Percentiles rank a stretch among this genome's conserved stretches.
Evolutionary conservation across 2,113 vertebrate genomes (phyloP).

Genomic region (Myrmecophaga tridactyla): DNA sequence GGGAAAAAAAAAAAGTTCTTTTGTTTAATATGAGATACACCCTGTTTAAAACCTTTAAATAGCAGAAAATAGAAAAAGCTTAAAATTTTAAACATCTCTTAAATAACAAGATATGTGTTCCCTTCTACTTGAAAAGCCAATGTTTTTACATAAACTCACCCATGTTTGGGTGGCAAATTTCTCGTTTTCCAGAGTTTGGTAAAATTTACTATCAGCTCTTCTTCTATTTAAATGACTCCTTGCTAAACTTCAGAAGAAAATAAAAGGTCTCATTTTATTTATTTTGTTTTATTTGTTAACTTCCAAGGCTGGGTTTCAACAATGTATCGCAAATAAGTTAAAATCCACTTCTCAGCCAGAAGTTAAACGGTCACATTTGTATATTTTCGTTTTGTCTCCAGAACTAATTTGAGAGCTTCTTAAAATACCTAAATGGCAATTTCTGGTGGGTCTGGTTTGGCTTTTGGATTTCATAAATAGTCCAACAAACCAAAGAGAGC

Average conservation of each 20-base stretch:
- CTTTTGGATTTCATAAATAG: conserved; percentile 76
- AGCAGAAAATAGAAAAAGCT: conserved; percentile 82
- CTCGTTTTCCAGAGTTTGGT: conserved; percentile 61
- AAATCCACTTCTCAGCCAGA: conserved; percentile 43
- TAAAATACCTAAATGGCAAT: conserved; percentile 73
- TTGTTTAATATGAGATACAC: conserved; percentile 74
- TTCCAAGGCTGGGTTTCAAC: conserved; percentile 73
- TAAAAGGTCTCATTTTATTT: conserved; percentile 62
- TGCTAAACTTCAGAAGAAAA: conserved; percentile 71
- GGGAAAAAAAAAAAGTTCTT: conserved; percentile 53
- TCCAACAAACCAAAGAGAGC: conserved; percentile 70
- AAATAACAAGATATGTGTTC: conserved; percentile 79
- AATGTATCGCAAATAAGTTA: conserved; percentile 38
- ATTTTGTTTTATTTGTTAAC: conserved; percentile 66
- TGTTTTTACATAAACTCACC: conserved; percentile 74
- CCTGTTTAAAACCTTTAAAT: conserved; percentile 82
- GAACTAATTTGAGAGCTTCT: conserved; percentile 75
- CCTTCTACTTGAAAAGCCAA: conserved; percentile 81
- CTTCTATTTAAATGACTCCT: conserved; percentile 67
- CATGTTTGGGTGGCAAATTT: conserved; percentile 67
- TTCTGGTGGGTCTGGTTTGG: conserved; percentile 68
- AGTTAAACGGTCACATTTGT: conserved; percentile 70
- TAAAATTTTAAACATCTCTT: conserved; percentile 78
- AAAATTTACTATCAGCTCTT: conserved; percentile 69
- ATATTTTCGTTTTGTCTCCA: conserved; percentile 70